phyloP scores from a whole-genome alignment of 2,113 vertebrate genomes.

The Siniperca knerii region DNA sequence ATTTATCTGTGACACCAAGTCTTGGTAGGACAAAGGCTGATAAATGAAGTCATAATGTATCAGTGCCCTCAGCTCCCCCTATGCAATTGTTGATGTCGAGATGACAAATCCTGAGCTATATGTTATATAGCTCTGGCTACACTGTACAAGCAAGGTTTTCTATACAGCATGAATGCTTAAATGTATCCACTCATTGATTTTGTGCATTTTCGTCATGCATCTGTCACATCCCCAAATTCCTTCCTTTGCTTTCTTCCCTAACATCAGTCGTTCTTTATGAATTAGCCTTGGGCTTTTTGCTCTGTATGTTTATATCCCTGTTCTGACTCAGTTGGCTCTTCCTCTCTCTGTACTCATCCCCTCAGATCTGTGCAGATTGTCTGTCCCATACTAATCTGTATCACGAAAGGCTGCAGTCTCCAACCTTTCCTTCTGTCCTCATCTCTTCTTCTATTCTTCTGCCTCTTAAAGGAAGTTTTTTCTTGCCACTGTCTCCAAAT shows the following conservation, averaged over 20 bases:
- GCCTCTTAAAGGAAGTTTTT: too few species aligned
- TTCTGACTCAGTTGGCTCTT: neutral
- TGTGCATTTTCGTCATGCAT: neutral
- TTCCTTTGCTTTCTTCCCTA: neutral
- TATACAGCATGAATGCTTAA: neutral
- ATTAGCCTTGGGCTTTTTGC: conserved; percentile 15
- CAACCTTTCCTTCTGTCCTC: conserved; percentile 2
- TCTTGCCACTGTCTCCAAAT: too few species aligned
- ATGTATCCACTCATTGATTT: neutral
- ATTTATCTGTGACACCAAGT: conserved; percentile 70
- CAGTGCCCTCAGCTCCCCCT: conserved; percentile 48
- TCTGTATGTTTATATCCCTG: neutral
- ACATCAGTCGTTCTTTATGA: conserved; percentile 17
- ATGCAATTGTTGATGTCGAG: conserved; percentile 51
- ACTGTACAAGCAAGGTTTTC: neutral
- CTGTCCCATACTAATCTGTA: conserved; percentile 45
- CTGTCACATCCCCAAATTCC: neutral
- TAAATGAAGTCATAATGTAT: conserved; percentile 65
- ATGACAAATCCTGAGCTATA: conserved; percentile 64
- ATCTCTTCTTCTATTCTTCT: conserved; percentile 12
- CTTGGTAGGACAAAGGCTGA: conserved; percentile 34
- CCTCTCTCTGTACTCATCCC: neutral
- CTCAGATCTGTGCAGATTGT: conserved; percentile 38
- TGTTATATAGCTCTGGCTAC: conserved; percentile 26
- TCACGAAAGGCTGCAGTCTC: neutral